Evolutionary conservation across 2,888 invertebrate genomes (phyloP), one percentile per base, ranked within the genome.

Genomic region (Ceratothoa steindachneri): DNA sequence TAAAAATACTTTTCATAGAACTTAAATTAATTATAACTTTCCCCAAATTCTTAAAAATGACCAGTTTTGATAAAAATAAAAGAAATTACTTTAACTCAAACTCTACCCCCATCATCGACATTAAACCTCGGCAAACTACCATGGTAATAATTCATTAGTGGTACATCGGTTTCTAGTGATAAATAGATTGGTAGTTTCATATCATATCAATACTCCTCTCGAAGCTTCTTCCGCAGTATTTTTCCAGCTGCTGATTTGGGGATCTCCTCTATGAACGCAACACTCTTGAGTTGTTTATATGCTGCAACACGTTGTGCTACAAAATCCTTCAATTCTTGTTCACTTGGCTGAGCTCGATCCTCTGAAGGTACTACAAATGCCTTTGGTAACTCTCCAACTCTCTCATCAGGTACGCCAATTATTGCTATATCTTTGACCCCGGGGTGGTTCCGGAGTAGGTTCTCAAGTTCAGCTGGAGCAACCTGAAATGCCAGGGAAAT

Each of bases 171-270:
- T n/a, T n/a, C n/a, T n/a, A n/a, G n/a, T n/a, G n/a, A n/a, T n/a
- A n/a, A n/a, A n/a, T n/a, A n/a, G n/a, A n/a, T n/a, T n/a, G n/a
- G n/a, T n/a, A n/a, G n/a, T n/a, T n/a, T n/a, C n/a, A n/a, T n/a
- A n/a, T n/a, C n/a, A n/a, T n/a, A n/a, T n/a, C n/a, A n/a, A n/a
- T 2, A 51, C 52, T n/a, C 1, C 19, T 65, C 53, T 19, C 71
- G 65, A 12, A 91, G 85, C 84, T 89, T 88, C 80, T 90, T 89
- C 80, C 92, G 87, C 82, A 91, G 83, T 65, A 92, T 91, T 85
- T 92, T 92, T 4, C 92, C 92, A 1, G 90, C 88, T 0, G 88
- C 88, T 81, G 90, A 90, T 83, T 91, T 89, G 0, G 92, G 92
- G 81, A 92, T 91, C 0, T 86, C 81, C 1, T 89, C 87, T 29